Evolutionary conservation across 2,888 invertebrate genomes (phyloP).

Genomic region (Aelia acuminata): DNA sequence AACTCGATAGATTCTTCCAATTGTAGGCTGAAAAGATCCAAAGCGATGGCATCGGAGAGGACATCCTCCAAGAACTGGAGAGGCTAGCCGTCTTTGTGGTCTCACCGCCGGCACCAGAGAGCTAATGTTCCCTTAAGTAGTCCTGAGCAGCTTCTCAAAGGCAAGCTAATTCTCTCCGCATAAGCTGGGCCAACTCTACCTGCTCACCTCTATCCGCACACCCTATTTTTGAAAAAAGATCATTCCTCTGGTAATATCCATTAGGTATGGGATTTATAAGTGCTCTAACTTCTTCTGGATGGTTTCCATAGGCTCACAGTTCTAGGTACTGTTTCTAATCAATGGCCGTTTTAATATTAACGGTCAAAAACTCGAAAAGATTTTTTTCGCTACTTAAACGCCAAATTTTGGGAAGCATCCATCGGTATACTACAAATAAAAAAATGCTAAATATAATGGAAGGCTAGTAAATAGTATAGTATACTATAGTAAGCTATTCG

Average conservation of each 20-base stretch:
- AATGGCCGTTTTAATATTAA: not conserved
- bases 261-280: not conserved
- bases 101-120: not conserved
- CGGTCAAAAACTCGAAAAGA: too few relatives aligned
- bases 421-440: too few relatives aligned
- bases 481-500: too few relatives aligned
- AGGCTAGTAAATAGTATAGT: too few relatives aligned
- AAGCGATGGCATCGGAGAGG: not conserved
- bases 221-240: not conserved
- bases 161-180: conserved; percentile 13
- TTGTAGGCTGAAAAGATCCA: not conserved
- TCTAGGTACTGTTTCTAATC: not conserved
- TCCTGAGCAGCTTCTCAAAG: not conserved
- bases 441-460: too few relatives aligned
- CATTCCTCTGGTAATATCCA: not conserved
- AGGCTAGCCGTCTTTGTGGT: not conserved
- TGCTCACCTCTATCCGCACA: not conserved
- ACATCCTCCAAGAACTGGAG: not conserved
- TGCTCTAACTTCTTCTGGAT: not conserved
- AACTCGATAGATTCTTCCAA: not conserved
- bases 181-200: not conserved
- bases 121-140: conserved; percentile 23
- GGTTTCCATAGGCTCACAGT: not conserved
- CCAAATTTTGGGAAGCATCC: too few relatives aligned
- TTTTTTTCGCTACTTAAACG: too few relatives aligned